Base-by-base conservation (phyloP, 2,888 invertebrate species). In the Caenorhabditis virilis region DNA sequence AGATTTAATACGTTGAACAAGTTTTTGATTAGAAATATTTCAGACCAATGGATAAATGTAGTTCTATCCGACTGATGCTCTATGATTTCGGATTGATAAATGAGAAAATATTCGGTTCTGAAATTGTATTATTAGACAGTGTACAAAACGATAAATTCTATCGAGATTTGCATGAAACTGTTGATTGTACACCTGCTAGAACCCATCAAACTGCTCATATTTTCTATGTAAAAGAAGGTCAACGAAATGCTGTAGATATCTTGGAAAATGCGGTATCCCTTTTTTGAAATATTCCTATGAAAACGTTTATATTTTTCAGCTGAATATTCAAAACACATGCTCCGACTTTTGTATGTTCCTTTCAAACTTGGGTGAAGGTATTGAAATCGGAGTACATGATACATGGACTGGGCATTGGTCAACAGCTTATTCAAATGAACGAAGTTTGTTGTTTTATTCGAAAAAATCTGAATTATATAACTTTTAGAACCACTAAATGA, bases 341-440 rank as follows among this genome's bases (percentile, higher is more conserved):
- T 80, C 84, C 0, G 87, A 88, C 78, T 89, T 88, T 80, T 80
- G 87, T 67, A 87, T 87, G 76, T 86, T 89, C 69, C 79, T 89
- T 18, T 86, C 87, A 79, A 90, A 92, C 0, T 86, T 98, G 35
- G 97, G 97, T 13, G 91, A 91, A 88, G 90, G 93, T 0, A 92
- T 95, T 13, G 89, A 89, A 67, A 90, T 94, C 25, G 87, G 88
- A 39, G 89, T 89, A 20, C 95, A 95, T 86, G 90, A 92, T 39
- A 94, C 93, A 27, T 97, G 95, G 95, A 91, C 93, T 23, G 95
- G 95, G 0, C 91, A 92, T 84, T 88, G 90, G 52, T 88, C 89
- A 51, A 91, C 90, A n/a, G 92, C 93, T 4, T 82, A 67, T 50
- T 68, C 74, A 7, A 57, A 55, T 11, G 66, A 76, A n/a, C 63